phyloP scores from a whole-genome alignment of 1,140 invertebrate species.

The Steinernema khuongi region DNA sequence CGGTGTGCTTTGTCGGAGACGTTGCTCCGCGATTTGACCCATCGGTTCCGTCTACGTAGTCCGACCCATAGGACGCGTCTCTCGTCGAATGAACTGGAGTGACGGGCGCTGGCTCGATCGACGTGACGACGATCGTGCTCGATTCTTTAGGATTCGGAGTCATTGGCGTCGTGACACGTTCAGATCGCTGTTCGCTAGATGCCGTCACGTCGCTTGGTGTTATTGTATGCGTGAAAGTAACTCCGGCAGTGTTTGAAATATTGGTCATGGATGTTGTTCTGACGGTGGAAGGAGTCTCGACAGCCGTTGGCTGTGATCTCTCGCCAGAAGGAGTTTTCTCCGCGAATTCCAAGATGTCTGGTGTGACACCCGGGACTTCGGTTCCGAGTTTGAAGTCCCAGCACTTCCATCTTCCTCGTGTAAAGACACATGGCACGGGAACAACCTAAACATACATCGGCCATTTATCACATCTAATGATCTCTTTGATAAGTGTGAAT shows the following conservation, averaged over 20 bases:
- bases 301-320: background rate
- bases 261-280: background rate
- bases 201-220: background rate
- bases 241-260: slow-evolving; percentile 20
- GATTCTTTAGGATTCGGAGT: slow-evolving; percentile 7
- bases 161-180: background rate
- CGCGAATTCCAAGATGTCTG: slow-evolving; percentile 7
- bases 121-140: slow-evolving; percentile 33
- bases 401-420: slow-evolving; percentile 51
- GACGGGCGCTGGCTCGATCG: slow-evolving; percentile 25
- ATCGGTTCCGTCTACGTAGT: background rate
- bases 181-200: background rate
- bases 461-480: too few species aligned
- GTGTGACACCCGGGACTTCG: background rate
- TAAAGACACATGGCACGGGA: slow-evolving; percentile 50
- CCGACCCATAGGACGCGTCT: background rate
- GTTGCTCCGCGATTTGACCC: background rate
- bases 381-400: slow-evolving; percentile 42
- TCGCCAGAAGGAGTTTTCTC: background rate
- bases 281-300: slow-evolving; percentile 2
- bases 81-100: slow-evolving; percentile 22
- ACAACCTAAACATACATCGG: slow-evolving; percentile 44
- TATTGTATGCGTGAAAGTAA: background rate
- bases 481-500: slow-evolving; percentile 13
- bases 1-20: background rate